Percentiles rank a stretch among this genome's conserved stretches.
These are phyloP conservation scores for Tragelaphus buxtoni DNA, from an alignment of 2,113 vertebrate genomes.

Conservation along the genomic window DNA sequence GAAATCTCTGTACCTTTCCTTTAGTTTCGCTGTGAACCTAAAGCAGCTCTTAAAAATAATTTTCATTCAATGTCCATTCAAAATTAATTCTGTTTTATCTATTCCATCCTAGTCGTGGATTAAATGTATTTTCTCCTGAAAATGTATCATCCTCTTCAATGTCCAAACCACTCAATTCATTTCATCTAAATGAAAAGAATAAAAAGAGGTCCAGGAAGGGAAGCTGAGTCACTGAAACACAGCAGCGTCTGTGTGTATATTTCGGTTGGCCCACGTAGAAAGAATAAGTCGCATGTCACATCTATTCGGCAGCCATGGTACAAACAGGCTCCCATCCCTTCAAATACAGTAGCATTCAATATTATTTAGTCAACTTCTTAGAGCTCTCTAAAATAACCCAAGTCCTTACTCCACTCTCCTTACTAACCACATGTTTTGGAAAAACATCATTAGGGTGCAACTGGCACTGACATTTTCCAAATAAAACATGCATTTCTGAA, in stretches of 20 bases:
- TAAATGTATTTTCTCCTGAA: background rate
- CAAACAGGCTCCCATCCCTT: background rate
- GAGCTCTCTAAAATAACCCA: constrained; percentile 34
- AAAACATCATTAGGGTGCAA: constrained; percentile 38
- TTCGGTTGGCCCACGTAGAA: rapidly evolving
- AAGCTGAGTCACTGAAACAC: background rate
- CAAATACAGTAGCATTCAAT: background rate
- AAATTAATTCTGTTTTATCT: background rate
- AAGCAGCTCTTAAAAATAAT: background rate
- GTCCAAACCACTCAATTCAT: background rate
- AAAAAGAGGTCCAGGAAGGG: background rate
- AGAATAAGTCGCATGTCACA: background rate
- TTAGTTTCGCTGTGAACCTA: background rate
- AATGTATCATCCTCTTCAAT: background rate
- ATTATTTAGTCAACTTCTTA: background rate
- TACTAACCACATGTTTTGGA: constrained; percentile 40
- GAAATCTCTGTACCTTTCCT: background rate
- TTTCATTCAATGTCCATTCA: background rate
- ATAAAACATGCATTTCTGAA: constrained; percentile 62
- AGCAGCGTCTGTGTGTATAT: rapidly evolving
- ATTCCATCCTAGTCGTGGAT: background rate
- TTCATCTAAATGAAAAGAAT: background rate
- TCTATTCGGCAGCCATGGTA: background rate
- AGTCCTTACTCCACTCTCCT: background rate
- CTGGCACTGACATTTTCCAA: constrained; percentile 60